phyloP scores from a whole-genome alignment of 2,888 invertebrate species.

The Apantesis nais region DNA sequence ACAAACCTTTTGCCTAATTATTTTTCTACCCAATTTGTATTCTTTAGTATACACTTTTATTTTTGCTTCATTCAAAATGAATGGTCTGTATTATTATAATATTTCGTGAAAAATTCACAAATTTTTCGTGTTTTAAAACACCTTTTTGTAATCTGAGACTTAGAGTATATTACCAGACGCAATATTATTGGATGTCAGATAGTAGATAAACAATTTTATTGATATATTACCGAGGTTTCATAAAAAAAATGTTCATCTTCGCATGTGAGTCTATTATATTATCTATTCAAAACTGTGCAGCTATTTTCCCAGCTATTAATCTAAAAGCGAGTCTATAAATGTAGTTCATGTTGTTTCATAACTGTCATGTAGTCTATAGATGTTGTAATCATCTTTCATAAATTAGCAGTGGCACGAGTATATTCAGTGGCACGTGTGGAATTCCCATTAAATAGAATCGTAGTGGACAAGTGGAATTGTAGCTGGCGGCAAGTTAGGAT shows the following conservation, averaged over 20 bases:
- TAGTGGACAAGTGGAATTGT: constrained; percentile 58
- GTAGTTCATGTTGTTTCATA: constrained; percentile 13
- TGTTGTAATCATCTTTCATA: constrained; percentile 30
- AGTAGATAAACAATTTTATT: not conserved
- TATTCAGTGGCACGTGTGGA: constrained; percentile 57
- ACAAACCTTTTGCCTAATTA: constrained; percentile 37
- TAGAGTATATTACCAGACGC: not conserved
- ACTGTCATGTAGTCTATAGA: not conserved
- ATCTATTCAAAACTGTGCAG: not conserved
- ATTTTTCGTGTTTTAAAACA: constrained; percentile 13
- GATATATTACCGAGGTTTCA: not conserved
- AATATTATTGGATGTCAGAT: not conserved
- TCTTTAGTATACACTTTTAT: constrained; percentile 8
- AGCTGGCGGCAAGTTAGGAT: constrained; percentile 50
- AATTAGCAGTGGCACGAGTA: constrained; percentile 65
- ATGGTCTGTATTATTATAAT: constrained; percentile 6
- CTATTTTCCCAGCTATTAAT: not conserved
- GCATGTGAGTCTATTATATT: not conserved
- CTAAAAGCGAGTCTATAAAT: not conserved
- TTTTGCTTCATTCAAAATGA: constrained; percentile 10
- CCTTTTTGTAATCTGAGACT: too few species aligned
- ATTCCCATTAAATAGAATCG: constrained; percentile 65
- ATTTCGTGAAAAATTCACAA: not conserved
- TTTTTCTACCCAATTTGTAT: constrained; percentile 31
- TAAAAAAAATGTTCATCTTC: not conserved